Conservation (phyloP, 2,888 invertebrate genomes). For the Callyntrura guangdongensis region DNA sequence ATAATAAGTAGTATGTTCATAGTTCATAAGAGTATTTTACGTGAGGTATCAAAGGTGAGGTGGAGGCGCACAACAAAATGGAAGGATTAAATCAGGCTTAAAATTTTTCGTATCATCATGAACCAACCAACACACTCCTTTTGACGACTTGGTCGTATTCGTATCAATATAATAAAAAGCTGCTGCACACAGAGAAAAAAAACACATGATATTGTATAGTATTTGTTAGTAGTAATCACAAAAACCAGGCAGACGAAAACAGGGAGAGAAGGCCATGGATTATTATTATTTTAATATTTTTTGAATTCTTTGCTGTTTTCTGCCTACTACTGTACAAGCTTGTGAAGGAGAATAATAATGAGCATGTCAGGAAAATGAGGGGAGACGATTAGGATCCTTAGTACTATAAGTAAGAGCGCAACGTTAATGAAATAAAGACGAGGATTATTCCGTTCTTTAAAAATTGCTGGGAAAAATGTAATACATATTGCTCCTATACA, state of each 20-base stretch:
- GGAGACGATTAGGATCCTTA: slow-evolving; percentile 33
- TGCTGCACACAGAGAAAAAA: neutral
- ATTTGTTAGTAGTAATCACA: slow-evolving; percentile 22
- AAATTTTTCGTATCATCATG: slow-evolving; percentile 19
- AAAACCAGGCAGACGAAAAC: no score
- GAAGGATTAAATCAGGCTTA: slow-evolving; percentile 39
- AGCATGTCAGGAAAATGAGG: slow-evolving; percentile 55
- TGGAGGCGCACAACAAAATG: no score
- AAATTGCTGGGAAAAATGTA: neutral
- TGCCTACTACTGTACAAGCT: no score
- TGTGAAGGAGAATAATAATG: no score
- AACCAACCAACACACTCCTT: no score
- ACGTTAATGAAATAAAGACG: neutral
- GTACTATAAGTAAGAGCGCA: neutral
- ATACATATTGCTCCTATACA: no score
- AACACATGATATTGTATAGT: neutral
- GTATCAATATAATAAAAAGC: neutral
- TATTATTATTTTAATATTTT: no score
- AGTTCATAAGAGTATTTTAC: no score
- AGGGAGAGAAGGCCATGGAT: no score
- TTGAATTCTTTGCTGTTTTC: no score
- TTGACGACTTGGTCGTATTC: neutral
- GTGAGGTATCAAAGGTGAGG: slow-evolving; percentile 15
- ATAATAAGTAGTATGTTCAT: no score
- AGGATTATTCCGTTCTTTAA: neutral